Percentiles rank a stretch among this genome's conserved stretches.
phyloP scores from a whole-genome alignment of 2,797 vertebrate genomes.

The Siniperca undulata region DNA sequence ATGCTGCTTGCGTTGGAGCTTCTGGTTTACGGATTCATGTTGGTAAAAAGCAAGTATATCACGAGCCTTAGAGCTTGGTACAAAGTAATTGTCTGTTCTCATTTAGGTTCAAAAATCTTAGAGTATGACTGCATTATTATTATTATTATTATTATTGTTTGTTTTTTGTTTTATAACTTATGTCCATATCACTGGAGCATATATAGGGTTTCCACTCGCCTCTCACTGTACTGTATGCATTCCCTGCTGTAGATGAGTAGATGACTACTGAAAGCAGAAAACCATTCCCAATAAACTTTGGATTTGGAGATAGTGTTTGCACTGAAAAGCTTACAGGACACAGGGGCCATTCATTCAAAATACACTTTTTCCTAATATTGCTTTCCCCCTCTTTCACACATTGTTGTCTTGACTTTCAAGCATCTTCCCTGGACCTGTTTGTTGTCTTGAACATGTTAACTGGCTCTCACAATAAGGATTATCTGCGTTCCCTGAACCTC shows the following conservation, averaged over 20 bases:
- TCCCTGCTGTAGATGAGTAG: constrained; percentile 10
- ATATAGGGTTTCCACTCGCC: background rate
- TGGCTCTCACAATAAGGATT: background rate
- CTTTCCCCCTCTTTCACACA: background rate
- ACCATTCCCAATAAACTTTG: background rate
- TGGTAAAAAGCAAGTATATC: constrained; percentile 29
- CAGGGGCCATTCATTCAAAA: constrained; percentile 5
- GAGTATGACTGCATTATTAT: background rate
- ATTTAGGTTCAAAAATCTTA: background rate
- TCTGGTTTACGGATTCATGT: background rate
- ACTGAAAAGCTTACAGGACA: constrained; percentile 2
- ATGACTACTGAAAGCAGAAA: constrained; percentile 14
- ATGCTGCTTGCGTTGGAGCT: background rate
- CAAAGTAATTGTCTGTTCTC: background rate
- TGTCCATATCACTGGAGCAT: constrained; percentile 27
- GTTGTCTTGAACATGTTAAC: constrained; percentile 4
- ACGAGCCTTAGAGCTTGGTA: background rate
- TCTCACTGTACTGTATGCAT: background rate
- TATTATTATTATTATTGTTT: background rate
- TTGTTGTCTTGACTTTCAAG: background rate
- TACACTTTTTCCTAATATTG: background rate
- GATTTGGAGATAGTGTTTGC: constrained; percentile 2
- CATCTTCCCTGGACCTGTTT: background rate
- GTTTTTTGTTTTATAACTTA: background rate
- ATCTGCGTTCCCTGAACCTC: background rate